Evolutionary conservation across 2,113 vertebrate genomes (phyloP).

Genomic region (Climacteris rufus): DNA sequence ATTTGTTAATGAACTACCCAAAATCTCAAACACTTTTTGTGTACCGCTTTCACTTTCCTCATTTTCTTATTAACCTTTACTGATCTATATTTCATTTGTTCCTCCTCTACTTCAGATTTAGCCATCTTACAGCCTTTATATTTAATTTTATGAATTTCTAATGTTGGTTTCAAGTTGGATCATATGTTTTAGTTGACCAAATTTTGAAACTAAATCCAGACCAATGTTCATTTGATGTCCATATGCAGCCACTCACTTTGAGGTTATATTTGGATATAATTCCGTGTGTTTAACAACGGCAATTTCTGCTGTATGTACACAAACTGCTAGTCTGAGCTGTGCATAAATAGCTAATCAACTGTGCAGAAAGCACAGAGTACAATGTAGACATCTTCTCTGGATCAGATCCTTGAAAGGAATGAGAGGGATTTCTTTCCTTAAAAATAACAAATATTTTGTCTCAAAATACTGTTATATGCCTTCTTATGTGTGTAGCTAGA

Average conservation of each 20-base stretch:
- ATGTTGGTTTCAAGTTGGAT: neutral
- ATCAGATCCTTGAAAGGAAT: neutral
- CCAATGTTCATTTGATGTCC: neutral
- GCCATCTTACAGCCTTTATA: neutral
- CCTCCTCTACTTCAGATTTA: neutral
- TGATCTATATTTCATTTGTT: neutral
- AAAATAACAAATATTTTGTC: neutral
- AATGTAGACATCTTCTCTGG: neutral
- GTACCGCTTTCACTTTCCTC: neutral
- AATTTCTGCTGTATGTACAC: neutral
- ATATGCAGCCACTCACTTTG: neutral
- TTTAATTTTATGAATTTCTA: neutral
- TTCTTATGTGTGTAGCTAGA: neutral
- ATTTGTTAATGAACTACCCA: neutral
- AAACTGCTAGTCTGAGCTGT: neutral
- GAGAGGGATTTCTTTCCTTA: neutral
- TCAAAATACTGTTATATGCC: neutral
- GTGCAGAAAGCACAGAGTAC: neutral
- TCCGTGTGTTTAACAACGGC: neutral
- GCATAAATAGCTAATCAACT: neutral
- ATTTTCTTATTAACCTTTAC: neutral
- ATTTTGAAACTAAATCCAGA: neutral
- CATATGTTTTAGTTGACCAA: neutral
- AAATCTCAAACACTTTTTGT: neutral
- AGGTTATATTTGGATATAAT: neutral